Evolutionary conservation across 2,888 invertebrate genomes (phyloP).

Genomic region (Rhimphoctona megacephalus): DNA sequence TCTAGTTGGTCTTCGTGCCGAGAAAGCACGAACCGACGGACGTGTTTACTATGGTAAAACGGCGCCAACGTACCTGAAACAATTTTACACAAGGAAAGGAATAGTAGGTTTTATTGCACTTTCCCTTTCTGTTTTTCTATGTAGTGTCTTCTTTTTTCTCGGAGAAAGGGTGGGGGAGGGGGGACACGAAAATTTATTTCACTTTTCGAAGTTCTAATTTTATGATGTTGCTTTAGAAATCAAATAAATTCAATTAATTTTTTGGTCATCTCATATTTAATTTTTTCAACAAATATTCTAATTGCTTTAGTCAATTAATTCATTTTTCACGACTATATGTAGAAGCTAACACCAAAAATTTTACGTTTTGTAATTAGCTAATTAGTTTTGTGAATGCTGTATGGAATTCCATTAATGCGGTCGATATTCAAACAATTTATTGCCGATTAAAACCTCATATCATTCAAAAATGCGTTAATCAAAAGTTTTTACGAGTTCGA

Average conservation of each 20-base stretch:
- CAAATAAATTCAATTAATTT: background rate
- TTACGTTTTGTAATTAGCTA: no score
- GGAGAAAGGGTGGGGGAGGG: background rate
- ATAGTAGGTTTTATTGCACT: constrained; percentile 48
- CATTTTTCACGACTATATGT: background rate
- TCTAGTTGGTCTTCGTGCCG: constrained; percentile 44
- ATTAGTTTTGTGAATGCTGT: no score
- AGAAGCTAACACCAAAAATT: no score
- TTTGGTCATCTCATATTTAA: background rate
- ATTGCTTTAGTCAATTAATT: background rate
- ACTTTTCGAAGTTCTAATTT: background rate
- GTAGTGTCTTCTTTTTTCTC: background rate
- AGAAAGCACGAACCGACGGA: constrained; percentile 56
- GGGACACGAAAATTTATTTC: background rate
- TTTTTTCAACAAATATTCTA: background rate
- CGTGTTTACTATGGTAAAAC: constrained; percentile 60
- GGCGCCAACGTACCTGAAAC: constrained; percentile 64
- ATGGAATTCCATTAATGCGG: no score
- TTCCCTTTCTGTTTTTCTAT: constrained; percentile 26
- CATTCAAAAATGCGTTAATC: background rate
- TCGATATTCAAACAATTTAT: background rate
- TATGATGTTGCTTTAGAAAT: background rate
- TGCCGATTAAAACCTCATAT: background rate
- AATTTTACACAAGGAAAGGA: constrained; percentile 58
- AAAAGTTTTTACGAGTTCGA: background rate